Evolutionary conservation across 2,888 invertebrate genomes (phyloP).

Genomic region (Geotrupes spiniger): DNA sequence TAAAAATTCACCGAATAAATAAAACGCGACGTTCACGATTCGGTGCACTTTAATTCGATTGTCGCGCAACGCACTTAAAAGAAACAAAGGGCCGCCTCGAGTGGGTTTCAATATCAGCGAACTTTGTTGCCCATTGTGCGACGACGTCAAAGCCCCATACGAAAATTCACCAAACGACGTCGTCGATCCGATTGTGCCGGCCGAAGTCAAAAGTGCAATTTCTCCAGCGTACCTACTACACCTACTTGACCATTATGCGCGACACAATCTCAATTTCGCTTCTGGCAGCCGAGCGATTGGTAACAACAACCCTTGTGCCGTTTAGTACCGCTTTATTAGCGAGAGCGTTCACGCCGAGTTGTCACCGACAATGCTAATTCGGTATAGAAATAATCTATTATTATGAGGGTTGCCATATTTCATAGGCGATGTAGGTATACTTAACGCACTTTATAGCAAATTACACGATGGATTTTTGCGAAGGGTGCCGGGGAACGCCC

Average conservation of each 20-base stretch:
- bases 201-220: conserved; percentile 18
- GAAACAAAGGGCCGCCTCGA: conserved; percentile 5
- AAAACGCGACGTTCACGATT: neutral
- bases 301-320: conserved; percentile 27
- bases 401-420: conserved; percentile 37
- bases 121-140: conserved; percentile 10
- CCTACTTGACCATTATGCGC: too few species aligned
- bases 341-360: conserved; percentile 45
- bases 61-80: conserved; percentile 7
- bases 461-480: conserved; percentile 29
- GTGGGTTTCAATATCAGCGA: conserved; percentile 16
- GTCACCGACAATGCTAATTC: conserved; percentile 46
- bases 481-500: conserved; percentile 19
- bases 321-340: conserved; percentile 48
- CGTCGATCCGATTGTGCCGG: conserved; percentile 9
- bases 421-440: conserved; percentile 30
- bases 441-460: conserved; percentile 31
- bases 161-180: conserved; percentile 8
- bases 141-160: conserved; percentile 2
- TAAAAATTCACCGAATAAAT: neutral
- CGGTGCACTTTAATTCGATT: too few species aligned
- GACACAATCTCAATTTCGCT: neutral
- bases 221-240: neutral
- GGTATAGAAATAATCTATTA: conserved; percentile 41
- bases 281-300: conserved; percentile 12